Conservation (phyloP, 2,113 vertebrate species). For the Podocnemis expansa region DNA sequence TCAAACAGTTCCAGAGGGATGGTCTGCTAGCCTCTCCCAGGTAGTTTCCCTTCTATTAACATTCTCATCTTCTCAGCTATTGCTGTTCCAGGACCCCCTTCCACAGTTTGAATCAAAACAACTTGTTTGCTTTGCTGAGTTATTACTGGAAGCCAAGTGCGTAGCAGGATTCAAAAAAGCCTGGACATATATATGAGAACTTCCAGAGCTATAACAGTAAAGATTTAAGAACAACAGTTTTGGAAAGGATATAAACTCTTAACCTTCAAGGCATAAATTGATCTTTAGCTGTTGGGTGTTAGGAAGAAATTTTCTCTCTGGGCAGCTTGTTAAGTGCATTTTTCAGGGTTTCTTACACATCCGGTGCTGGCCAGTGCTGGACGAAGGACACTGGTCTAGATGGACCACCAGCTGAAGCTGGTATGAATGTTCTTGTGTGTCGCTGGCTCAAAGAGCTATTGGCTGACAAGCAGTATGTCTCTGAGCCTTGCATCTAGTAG, state of each 20-base stretch:
- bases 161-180: not conserved
- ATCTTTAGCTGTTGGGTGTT: not conserved
- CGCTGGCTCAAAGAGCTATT: not conserved
- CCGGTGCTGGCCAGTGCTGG: not conserved
- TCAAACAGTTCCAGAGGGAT: too few relatives aligned
- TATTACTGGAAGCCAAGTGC: not conserved
- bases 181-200: not conserved
- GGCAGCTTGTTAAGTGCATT: not conserved
- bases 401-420: not conserved
- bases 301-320: not conserved
- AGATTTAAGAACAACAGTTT: not conserved
- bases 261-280: not conserved
- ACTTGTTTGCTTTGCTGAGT: too few relatives aligned
- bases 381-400: not conserved
- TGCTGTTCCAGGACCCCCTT: too few relatives aligned
- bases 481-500: not conserved
- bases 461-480: not conserved
- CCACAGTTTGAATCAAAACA: too few relatives aligned
- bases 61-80: too few relatives aligned
- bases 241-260: too few relatives aligned
- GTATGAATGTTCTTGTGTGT: not conserved
- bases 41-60: too few relatives aligned
- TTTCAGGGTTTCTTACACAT: not conserved
- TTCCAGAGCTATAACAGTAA: accelerated
- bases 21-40: too few relatives aligned